Evolutionary conservation across 2,113 vertebrate species (phyloP), one percentile per base, ranked within the genome.

Genomic region (Entomyzon cyanotis): DNA sequence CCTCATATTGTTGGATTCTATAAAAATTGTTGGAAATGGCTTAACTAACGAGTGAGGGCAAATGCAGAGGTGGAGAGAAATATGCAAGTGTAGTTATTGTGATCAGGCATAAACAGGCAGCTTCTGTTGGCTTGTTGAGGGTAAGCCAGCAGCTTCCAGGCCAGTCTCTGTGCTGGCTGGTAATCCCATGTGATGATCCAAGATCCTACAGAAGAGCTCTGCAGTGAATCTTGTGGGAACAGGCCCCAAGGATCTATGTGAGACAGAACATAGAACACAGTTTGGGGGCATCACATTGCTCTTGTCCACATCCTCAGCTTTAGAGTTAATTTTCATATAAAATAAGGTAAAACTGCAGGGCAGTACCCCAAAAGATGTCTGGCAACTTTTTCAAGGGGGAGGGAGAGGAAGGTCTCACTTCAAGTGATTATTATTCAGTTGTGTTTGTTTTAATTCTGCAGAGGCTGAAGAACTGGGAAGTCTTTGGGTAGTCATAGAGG

Each of bases 1-100:
- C 33, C 22, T 73, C 9, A 0, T 46, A 7, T 33, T 0, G 0
- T 9, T 62, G 47, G 19, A 39, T 70, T 47, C 20, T 58, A 25
- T 16, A 89, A 69, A 60, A 90, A 46, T 33, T 37, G 20, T 60
- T 84, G 67, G 65, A 93, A 87, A 68, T 24, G 8, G 27, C 47
- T 75, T 87, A 81, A 18, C 41, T 60, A 41, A 55, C 1, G 2
- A 41, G 13, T 4, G 7, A 39, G 20, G 31, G 46, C 21, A 65
- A 80, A 53, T 62, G 59, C 0, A 0, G 78, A 83, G 82, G 49
- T 85, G 77, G 60, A 83, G 50, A 76, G 35, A 93, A 90, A 71
- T 64, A 41, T 1, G 44, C 63, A 70, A 55, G 65, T 6, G 2
- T 53, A 49, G 60, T 15, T 77, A 18, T 84, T 81, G 62, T 64